These are phyloP conservation scores for Idaea dimidiata DNA, from an alignment of 2,888 invertebrate species.

Conservation along the genomic window DNA sequence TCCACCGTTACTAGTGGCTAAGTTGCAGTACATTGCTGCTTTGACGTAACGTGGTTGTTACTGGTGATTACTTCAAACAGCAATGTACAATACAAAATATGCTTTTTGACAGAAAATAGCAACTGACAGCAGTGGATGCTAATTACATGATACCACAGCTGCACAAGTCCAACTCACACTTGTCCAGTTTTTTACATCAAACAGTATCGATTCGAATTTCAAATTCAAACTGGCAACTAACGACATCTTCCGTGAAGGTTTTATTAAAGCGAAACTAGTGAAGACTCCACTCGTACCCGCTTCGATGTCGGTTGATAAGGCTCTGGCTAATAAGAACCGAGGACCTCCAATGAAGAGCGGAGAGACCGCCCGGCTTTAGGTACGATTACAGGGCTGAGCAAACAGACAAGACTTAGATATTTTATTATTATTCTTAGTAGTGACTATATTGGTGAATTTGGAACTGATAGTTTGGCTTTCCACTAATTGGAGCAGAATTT, in stretches of 20 bases:
- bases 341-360: conserved; percentile 49
- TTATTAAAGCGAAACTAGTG: conserved; percentile 34
- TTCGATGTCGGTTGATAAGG: conserved; percentile 43
- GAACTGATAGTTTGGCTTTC: no score
- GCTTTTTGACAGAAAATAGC: no score
- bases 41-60: no score
- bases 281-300: conserved; percentile 38
- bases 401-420: neutral
- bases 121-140: no score
- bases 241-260: conserved; percentile 19
- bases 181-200: neutral
- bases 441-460: no score
- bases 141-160: no score
- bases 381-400: conserved; percentile 2
- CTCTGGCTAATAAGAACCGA: conserved; percentile 39
- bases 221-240: conserved; percentile 27
- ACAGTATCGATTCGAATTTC: conserved; percentile 13
- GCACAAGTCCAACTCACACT: no score
- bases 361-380: conserved; percentile 7
- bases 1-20: no score
- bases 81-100: no score
- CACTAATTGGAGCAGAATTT: no score
- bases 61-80: no score
- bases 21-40: no score
- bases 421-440: neutral